A percentile compares a stretch with the other conserved stretches of the same genome.
These are phyloP conservation scores for Genyomyrus donnyi DNA, from an alignment of 2,113 vertebrate species.

Conservation along the genomic window DNA sequence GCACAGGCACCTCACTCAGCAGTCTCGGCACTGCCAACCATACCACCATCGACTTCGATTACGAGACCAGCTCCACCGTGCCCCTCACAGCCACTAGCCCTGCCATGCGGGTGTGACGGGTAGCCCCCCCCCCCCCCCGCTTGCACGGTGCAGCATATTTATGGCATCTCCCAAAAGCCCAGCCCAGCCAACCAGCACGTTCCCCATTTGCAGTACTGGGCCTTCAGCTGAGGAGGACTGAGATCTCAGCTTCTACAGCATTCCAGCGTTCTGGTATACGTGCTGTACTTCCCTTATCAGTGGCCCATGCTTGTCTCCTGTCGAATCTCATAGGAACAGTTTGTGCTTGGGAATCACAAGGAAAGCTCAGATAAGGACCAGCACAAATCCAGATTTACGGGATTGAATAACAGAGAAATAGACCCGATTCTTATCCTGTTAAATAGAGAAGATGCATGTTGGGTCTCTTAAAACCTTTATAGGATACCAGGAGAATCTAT, in stretches of 20 bases:
- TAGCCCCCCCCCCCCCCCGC: too few species aligned
- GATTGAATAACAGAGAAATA: background rate
- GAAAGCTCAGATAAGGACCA: background rate
- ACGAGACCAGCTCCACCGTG: slow-evolving; percentile 67
- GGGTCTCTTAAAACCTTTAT: background rate
- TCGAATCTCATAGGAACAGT: background rate
- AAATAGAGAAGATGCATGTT: background rate
- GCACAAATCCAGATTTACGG: background rate
- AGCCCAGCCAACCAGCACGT: background rate
- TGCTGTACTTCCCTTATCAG: background rate
- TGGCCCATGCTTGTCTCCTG: background rate
- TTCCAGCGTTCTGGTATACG: background rate
- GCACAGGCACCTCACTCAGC: slow-evolving; percentile 66
- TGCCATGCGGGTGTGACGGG: slow-evolving; percentile 55
- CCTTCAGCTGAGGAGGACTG: background rate
- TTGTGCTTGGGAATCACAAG: background rate
- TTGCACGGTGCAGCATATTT: background rate
- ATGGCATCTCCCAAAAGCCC: background rate
- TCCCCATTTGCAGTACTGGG: background rate
- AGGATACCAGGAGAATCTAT: background rate
- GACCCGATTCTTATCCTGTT: background rate
- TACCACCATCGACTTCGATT: slow-evolving; percentile 69
- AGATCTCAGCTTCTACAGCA: background rate
- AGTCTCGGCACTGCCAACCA: slow-evolving; percentile 61
- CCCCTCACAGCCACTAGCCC: slow-evolving; percentile 68